A percentile compares a stretch with the other conserved stretches of the same genome.
Evolutionary conservation across 2,797 vertebrate species (phyloP).

Genomic region (Mus minutoides): DNA sequence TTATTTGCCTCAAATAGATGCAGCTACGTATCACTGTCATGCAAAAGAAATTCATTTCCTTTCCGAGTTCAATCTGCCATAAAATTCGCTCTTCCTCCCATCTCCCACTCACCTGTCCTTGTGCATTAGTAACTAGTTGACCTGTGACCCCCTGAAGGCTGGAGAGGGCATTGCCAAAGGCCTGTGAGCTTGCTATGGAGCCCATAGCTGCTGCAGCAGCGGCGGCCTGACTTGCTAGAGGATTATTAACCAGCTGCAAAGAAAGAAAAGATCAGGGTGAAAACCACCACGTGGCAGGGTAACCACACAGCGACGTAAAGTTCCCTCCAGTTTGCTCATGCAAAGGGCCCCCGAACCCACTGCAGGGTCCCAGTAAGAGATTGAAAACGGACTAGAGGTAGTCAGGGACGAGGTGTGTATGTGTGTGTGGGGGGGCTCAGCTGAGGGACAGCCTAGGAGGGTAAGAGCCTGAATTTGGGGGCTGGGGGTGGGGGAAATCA

Average conservation of each 20-base stretch:
- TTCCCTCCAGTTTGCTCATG: slow-evolving; percentile 60
- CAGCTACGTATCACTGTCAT: slow-evolving; percentile 84
- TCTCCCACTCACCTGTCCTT: slow-evolving; percentile 97
- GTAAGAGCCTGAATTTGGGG: background rate
- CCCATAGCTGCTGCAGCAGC: slow-evolving; percentile 94
- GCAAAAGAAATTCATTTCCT: slow-evolving; percentile 84
- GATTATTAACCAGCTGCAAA: slow-evolving; percentile 95
- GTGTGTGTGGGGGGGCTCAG: background rate
- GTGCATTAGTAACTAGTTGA: slow-evolving; percentile 99
- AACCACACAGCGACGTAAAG: slow-evolving; percentile 46
- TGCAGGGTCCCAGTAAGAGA: background rate
- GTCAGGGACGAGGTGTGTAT: background rate
- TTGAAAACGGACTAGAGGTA: background rate
- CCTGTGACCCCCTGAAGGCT: slow-evolving; percentile 97
- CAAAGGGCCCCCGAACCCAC: slow-evolving; percentile 44
- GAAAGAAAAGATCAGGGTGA: slow-evolving; percentile 82
- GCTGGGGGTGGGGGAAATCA: background rate
- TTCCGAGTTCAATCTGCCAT: slow-evolving; percentile 84
- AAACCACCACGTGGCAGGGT: slow-evolving; percentile 66
- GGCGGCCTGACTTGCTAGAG: slow-evolving; percentile 97
- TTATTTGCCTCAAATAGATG: slow-evolving; percentile 81
- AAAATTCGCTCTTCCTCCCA: slow-evolving; percentile 84
- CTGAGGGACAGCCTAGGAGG: background rate
- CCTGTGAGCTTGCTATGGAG: slow-evolving; percentile 96
- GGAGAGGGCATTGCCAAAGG: slow-evolving; percentile 96